phyloP scores from a whole-genome alignment of 2,888 invertebrate genomes.

The Meteorus colon region DNA sequence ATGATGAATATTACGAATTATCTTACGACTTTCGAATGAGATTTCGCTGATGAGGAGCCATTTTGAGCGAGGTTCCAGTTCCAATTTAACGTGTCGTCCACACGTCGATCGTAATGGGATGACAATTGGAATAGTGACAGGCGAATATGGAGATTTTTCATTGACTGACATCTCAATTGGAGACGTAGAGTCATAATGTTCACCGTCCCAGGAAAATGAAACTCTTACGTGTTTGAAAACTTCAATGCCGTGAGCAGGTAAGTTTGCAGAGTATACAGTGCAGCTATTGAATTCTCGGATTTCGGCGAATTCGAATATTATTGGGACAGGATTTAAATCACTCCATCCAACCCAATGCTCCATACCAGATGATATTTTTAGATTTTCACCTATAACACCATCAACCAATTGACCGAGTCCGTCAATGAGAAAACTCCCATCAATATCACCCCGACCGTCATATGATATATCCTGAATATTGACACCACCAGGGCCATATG shows the following conservation, averaged over 20 bases:
- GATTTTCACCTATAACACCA: constrained; percentile 80
- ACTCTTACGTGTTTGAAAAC: constrained; percentile 84
- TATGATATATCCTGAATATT: constrained; percentile 87
- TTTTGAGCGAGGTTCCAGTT: constrained; percentile 84
- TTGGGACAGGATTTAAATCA: constrained; percentile 80
- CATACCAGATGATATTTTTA: constrained; percentile 64
- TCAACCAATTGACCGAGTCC: constrained; percentile 91
- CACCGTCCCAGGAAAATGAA: constrained; percentile 87
- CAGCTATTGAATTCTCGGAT: constrained; percentile 80
- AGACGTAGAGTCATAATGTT: constrained; percentile 80
- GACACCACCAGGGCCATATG: constrained; percentile 77
- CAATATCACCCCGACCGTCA: constrained; percentile 78
- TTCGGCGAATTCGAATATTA: constrained; percentile 87
- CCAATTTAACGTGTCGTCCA: constrained; percentile 84
- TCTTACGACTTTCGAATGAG: constrained; percentile 84
- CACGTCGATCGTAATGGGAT: constrained; percentile 84
- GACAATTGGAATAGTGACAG: constrained; percentile 78
- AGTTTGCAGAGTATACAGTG: constrained; percentile 74
- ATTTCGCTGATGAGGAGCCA: constrained; percentile 95
- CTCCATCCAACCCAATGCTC: constrained; percentile 90
- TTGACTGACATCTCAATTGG: constrained; percentile 77
- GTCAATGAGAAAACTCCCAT: constrained; percentile 76
- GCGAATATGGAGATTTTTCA: constrained; percentile 75
- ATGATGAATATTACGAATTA: not conserved
- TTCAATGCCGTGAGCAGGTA: constrained; percentile 86